Evolutionary conservation across 1,140 invertebrate genomes (phyloP), one percentile per base, ranked within the genome.

Genomic region (Argopecten irradians): DNA sequence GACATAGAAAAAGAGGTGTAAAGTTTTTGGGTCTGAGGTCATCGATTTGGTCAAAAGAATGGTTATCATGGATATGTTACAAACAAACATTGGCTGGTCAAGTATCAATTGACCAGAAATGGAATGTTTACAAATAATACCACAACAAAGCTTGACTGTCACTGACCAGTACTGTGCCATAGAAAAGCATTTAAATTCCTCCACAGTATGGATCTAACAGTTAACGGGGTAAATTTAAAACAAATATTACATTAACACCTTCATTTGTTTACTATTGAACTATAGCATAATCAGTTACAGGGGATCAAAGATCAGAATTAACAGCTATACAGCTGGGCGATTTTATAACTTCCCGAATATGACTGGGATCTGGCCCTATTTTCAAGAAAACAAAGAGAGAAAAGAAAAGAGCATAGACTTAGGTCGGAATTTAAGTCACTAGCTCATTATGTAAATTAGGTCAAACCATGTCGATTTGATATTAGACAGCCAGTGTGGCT

Each of bases 91-190:
- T 71, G 55, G n/a, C 55, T 71, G 55, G 55, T 28, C 55, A 71
- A 71, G 55, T 71, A 71, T 71, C 19, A n/a, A 71, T 71, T 71
- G 55, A n/a, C 22, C 55, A 1, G n/a, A n/a, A 71, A 71, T 71
- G 55, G 55, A 71, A 71, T 71, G 55, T 71, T 71, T 71, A 71
- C 55, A 71, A 71, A 71, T 71, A 71, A 71, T n/a, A 71, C 55
- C 55, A 71, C 55, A 71, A 71, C n/a, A 71, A 71, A 71, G 55
- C 55, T 71, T 71, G 55, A 71, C 55, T n/a, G 55, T 22, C 22
- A 71, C 22, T 71, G 55, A 71, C 55, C 55, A 71, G 19, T 28
- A n/a, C 55, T 71, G 55, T 28, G 22, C 22, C 1, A 28, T 71
- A 71, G 1, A 71, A 71, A 71, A 71, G 22, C 55, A 71, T 71